Evolutionary conservation across 2,113 vertebrate species (phyloP).

Genomic region (Scomber colias): DNA sequence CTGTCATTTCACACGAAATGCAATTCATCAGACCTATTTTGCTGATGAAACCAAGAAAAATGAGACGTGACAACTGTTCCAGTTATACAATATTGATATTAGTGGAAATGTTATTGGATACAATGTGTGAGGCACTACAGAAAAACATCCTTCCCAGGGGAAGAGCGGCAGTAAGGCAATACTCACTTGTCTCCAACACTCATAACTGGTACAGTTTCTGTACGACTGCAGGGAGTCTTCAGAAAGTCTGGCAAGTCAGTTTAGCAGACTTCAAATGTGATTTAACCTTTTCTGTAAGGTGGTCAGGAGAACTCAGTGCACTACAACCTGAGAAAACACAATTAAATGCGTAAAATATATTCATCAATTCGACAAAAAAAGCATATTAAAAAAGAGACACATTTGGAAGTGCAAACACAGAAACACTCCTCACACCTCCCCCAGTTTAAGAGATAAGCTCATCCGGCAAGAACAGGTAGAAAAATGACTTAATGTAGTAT

Average conservation of each 20-base stretch:
- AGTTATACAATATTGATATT: slow-evolving; percentile 73
- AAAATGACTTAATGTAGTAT: too few relatives aligned
- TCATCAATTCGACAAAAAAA: slow-evolving; percentile 1
- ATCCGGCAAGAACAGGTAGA: neutral
- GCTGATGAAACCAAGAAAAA: slow-evolving; percentile 65
- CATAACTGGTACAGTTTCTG: slow-evolving; percentile 37
- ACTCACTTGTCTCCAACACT: slow-evolving; percentile 53
- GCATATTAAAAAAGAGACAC: slow-evolving; percentile 7
- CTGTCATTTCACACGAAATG: slow-evolving; percentile 50
- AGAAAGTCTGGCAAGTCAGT: slow-evolving; percentile 27
- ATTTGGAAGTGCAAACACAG: slow-evolving; percentile 35
- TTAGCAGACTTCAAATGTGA: slow-evolving; percentile 34
- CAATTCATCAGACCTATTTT: slow-evolving; percentile 61
- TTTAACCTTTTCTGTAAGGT: slow-evolving; percentile 25
- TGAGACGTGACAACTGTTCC: slow-evolving; percentile 51
- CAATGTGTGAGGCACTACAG: slow-evolving; percentile 50
- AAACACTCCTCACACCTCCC: neutral
- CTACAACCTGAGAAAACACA: neutral
- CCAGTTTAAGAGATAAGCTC: neutral
- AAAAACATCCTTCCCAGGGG: slow-evolving; percentile 49
- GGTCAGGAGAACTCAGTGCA: neutral
- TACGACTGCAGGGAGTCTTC: slow-evolving; percentile 36
- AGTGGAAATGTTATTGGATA: slow-evolving; percentile 63
- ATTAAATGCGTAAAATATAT: neutral
- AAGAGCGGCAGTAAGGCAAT: slow-evolving; percentile 42